Conservation (phyloP, 2,113 vertebrate genomes). For the Euleptes europaea region DNA sequence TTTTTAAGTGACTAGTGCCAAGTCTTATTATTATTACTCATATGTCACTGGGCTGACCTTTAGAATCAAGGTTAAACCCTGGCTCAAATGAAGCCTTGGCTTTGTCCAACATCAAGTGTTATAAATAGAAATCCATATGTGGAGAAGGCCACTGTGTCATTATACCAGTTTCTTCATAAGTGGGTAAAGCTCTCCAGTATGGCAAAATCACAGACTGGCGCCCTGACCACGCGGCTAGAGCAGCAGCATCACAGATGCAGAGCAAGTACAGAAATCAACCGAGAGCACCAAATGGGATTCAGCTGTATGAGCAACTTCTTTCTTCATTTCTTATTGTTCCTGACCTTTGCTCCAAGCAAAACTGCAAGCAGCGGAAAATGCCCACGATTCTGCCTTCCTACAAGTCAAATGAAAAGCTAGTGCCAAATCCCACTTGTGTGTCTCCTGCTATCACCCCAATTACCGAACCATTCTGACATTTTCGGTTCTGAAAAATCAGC, state of each 20-base stretch:
- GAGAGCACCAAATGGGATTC: not conserved
- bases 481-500: not conserved
- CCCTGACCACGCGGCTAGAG: not conserved
- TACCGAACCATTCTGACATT: not conserved
- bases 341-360: not conserved
- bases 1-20: not conserved
- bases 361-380: not conserved
- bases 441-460: not conserved
- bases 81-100: not conserved
- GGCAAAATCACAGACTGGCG: not conserved
- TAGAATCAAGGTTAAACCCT: not conserved
- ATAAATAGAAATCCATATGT: not conserved
- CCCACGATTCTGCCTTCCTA: not conserved
- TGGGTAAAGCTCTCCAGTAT: not conserved
- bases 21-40: not conserved
- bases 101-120: not conserved
- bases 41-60: no score
- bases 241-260: not conserved
- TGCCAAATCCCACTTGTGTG: not conserved
- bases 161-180: not conserved
- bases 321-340: not conserved
- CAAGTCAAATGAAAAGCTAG: conserved; percentile 11
- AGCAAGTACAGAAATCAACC: not conserved
- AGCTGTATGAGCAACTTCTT: not conserved
- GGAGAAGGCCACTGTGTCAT: not conserved